Conservation (phyloP, 2,113 vertebrate genomes). For the Macrotis lagotis region DNA sequence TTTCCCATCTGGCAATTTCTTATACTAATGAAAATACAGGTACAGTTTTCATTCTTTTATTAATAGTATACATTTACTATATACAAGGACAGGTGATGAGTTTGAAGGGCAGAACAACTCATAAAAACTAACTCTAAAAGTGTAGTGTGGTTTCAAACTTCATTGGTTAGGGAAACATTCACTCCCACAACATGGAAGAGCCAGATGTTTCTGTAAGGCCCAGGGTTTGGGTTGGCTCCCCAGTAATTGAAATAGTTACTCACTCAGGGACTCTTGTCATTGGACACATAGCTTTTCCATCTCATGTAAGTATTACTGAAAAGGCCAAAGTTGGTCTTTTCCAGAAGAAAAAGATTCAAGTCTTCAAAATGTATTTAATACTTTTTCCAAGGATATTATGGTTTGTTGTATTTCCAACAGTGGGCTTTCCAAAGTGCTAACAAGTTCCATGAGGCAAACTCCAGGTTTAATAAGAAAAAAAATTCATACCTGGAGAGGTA, state of each 20-base stretch:
- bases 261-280: not conserved
- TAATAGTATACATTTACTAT: not conserved
- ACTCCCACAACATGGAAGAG: not conserved
- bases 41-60: not conserved
- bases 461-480: not conserved
- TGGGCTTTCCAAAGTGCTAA: not conserved
- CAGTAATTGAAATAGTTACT: not conserved
- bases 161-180: not conserved
- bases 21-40: not conserved
- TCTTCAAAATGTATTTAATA: not conserved
- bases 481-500: not conserved
- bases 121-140: not conserved
- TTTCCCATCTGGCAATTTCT: not conserved
- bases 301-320: not conserved
- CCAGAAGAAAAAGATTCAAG: not conserved
- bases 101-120: not conserved
- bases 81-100: not conserved
- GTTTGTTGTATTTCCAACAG: not conserved
- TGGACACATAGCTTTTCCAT: not conserved
- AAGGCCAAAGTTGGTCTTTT: not conserved
- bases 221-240: not conserved
- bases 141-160: not conserved
- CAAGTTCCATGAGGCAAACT: not conserved
- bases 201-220: not conserved
- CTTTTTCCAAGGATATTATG: not conserved